Percentiles rank a stretch among this genome's conserved stretches.
Conservation (phyloP, 2,113 vertebrate genomes). For the Mobula birostris region DNA sequence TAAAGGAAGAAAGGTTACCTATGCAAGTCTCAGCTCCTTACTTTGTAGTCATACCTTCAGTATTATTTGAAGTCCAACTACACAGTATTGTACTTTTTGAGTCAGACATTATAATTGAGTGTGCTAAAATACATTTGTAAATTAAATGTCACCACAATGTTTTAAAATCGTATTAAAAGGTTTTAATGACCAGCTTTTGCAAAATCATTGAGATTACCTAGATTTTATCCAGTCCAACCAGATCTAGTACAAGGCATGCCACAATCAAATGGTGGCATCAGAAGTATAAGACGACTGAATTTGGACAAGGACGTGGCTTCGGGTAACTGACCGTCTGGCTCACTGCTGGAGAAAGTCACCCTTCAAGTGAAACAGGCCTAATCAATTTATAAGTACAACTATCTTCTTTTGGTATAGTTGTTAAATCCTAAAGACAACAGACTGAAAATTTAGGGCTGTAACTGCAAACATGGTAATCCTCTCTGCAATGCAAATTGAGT, state of each 20-base stretch:
- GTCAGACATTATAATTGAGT: conserved; percentile 54
- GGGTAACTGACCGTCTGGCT: conserved; percentile 26
- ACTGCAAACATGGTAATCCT: conserved; percentile 44
- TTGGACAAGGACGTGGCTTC: neutral
- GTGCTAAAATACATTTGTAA: conserved; percentile 54
- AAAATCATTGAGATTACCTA: conserved; percentile 44
- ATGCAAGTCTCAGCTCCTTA: conserved; percentile 49
- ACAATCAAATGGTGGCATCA: conserved; percentile 16
- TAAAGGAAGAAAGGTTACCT: conserved; percentile 32
- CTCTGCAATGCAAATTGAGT: conserved; percentile 42
- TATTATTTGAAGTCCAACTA: conserved; percentile 27
- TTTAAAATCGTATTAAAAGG: conserved; percentile 46
- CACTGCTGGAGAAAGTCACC: conserved; percentile 38
- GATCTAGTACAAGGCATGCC: conserved; percentile 40
- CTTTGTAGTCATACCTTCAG: conserved; percentile 41
- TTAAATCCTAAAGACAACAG: conserved; percentile 42
- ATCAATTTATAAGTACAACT: conserved; percentile 44
- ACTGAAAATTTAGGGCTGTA: conserved; percentile 41
- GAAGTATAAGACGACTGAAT: neutral
- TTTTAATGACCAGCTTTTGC: no score
- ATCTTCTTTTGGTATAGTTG: conserved; percentile 43
- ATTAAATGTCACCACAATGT: conserved; percentile 63
- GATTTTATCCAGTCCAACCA: conserved; percentile 46
- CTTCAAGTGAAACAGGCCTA: conserved; percentile 44
- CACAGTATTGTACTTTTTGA: conserved; percentile 50